A percentile compares a stretch with the other conserved stretches of the same genome.
phyloP scores from a whole-genome alignment of 2,113 vertebrate genomes.

The Mormyrus lacerda region DNA sequence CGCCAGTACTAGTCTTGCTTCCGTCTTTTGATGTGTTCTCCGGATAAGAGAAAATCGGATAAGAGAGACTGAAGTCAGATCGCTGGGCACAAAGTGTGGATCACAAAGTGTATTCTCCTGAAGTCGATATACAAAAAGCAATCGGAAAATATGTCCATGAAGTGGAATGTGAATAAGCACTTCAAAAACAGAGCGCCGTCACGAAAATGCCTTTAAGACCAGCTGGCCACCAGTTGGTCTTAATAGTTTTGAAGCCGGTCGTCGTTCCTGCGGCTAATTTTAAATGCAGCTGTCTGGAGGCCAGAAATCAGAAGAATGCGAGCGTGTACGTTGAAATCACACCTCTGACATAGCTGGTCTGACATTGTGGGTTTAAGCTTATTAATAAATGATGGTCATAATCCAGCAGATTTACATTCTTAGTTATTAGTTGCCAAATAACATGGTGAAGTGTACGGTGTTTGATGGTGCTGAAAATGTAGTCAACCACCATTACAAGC shows the following conservation, averaged over 20 bases:
- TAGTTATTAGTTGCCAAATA: neutral
- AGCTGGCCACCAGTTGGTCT: neutral
- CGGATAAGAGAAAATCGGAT: neutral
- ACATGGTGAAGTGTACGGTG: neutral
- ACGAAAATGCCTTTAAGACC: neutral
- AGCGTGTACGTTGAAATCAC: neutral
- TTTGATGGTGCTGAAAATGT: neutral
- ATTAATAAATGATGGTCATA: neutral
- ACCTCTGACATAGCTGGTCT: neutral
- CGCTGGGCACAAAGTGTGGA: neutral
- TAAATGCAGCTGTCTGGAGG: neutral
- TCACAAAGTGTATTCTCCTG: neutral
- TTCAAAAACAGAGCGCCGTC: neutral
- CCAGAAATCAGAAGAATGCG: neutral
- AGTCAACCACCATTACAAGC: neutral
- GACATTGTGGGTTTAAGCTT: neutral
- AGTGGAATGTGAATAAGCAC: neutral
- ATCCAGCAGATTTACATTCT: neutral
- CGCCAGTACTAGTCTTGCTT: neutral
- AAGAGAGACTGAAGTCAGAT: neutral
- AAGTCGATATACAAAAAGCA: neutral
- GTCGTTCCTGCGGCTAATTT: neutral
- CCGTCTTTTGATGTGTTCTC: neutral
- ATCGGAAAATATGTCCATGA: neutral
- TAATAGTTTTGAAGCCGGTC: neutral